Percentiles rank a stretch among this genome's conserved stretches.
These are phyloP conservation scores for Drosophila serrata DNA, from an alignment of 1,140 invertebrate genomes.

Conservation along the genomic window DNA sequence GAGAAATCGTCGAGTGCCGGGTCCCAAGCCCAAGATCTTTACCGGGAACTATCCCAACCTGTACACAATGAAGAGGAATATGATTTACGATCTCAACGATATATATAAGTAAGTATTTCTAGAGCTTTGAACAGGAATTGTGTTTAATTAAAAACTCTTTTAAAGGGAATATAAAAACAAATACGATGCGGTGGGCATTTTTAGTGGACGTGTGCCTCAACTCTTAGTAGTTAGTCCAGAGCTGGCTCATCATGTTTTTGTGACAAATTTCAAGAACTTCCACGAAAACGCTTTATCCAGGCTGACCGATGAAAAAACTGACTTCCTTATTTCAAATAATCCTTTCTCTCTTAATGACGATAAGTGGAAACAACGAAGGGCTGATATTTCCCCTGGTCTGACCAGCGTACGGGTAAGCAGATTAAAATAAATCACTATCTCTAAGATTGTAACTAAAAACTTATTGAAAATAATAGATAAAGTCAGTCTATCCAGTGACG, in stretches of 20 bases:
- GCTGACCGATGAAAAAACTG: conserved; percentile 74
- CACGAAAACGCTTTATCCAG: conserved; percentile 73
- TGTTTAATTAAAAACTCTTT: not conserved
- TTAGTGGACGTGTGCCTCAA: conserved; percentile 58
- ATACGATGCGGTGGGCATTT: conserved; percentile 74
- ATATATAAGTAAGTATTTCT: conserved; percentile 57
- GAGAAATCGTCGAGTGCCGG: conserved; percentile 67
- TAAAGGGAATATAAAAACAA: conserved; percentile 51
- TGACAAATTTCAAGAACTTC: conserved; percentile 86
- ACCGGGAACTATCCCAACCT: conserved; percentile 76
- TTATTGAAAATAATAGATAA: conserved; percentile 47
- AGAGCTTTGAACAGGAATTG: rapidly evolving
- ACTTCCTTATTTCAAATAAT: conserved; percentile 85
- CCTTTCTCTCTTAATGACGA: conserved; percentile 85
- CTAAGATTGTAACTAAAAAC: not conserved
- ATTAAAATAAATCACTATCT: too few relatives aligned
- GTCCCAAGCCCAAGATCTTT: conserved; percentile 65
- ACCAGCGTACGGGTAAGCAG: conserved; percentile 80
- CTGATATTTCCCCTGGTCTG: conserved; percentile 86
- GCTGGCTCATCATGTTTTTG: conserved; percentile 85
- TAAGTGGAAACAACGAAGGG: conserved; percentile 87
- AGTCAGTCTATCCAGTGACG: conserved; percentile 73
- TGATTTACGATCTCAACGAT: conserved; percentile 63
- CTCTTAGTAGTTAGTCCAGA: conserved; percentile 86
- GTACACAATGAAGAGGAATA: conserved; percentile 55